A percentile compares a stretch with the other conserved stretches of the same genome.
Conservation (phyloP, 2,113 vertebrate genomes). For the Onychostoma macrolepis region DNA sequence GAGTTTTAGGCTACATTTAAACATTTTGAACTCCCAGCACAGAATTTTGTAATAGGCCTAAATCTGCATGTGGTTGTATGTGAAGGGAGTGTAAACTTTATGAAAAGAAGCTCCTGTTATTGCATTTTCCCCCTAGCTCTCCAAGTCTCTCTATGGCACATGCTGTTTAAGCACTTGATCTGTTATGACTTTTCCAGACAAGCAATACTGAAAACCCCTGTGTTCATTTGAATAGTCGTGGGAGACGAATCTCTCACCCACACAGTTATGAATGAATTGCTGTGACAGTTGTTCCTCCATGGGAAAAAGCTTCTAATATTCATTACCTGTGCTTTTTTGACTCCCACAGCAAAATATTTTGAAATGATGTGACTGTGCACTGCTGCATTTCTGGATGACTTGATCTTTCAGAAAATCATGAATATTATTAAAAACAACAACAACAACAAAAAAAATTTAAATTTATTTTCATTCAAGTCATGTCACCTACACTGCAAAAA, state of each 20-base stretch:
- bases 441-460: background rate
- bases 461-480: background rate
- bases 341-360: background rate
- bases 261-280: constrained; percentile 46
- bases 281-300: constrained; percentile 34
- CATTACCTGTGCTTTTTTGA: constrained; percentile 7
- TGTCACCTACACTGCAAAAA: background rate
- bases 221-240: constrained; percentile 55
- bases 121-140: constrained; percentile 31
- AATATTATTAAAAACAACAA: background rate
- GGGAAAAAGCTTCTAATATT: constrained; percentile 23
- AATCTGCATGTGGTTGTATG: background rate
- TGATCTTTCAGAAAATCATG: background rate
- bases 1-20: background rate
- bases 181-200: constrained; percentile 51
- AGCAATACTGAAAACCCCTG: constrained; percentile 55
- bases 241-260: constrained; percentile 48
- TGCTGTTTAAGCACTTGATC: constrained; percentile 43
- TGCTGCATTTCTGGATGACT: background rate
- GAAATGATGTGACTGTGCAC: constrained; percentile 1
- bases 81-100: background rate
- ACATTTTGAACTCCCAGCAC: background rate
- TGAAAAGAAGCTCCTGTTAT: constrained; percentile 14
- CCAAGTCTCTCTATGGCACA: constrained; percentile 52
- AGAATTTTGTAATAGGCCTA: background rate